Conservation (phyloP, 1,140 invertebrate species). For the Maconellicoccus hirsutus region DNA sequence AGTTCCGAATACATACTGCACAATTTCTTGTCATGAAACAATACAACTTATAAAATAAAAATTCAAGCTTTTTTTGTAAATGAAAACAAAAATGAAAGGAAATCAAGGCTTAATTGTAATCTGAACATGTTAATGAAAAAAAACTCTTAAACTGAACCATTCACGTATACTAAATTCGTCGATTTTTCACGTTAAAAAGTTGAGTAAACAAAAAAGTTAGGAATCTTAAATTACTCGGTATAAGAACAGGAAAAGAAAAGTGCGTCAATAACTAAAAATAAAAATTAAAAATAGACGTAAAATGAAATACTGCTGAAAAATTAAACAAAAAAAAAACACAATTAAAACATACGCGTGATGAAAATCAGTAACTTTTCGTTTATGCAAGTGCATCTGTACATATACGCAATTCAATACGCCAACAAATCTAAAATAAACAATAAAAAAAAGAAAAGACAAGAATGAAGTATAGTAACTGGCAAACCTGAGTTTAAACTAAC, state of each 20-base stretch:
- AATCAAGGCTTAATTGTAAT: too few species aligned
- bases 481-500: neutral
- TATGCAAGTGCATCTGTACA: neutral
- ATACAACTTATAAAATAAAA: too few species aligned
- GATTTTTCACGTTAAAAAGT: neutral
- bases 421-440: neutral
- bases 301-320: neutral
- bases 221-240: neutral
- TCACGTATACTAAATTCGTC: neutral
- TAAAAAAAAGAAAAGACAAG: neutral
- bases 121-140: too few species aligned
- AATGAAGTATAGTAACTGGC: neutral
- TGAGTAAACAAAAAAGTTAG: neutral
- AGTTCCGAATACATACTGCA: too few species aligned
- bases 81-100: too few species aligned
- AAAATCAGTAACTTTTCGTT: neutral
- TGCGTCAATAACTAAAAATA: neutral
- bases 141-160: neutral
- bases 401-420: neutral
- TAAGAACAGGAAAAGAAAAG: neutral
- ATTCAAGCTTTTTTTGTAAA: too few species aligned
- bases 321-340: neutral
- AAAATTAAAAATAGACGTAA: neutral
- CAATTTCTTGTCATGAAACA: too few species aligned
- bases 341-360: neutral